Conservation (phyloP, 2,113 vertebrate genomes). For the Lota lota region DNA sequence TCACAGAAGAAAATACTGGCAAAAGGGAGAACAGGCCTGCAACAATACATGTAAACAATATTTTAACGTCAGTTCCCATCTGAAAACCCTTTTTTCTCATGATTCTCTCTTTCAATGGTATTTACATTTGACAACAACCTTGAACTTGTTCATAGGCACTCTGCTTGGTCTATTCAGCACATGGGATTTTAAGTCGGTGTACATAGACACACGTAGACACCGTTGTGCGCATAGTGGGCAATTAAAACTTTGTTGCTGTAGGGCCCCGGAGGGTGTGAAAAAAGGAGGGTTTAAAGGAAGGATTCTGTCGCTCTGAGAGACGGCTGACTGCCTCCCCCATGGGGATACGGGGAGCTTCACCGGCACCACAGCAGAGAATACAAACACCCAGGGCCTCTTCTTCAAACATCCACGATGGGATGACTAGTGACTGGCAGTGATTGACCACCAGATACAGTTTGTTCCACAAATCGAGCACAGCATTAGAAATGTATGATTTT, state of each 20-base stretch:
- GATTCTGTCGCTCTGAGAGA: constrained; percentile 11
- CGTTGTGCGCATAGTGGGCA: constrained; percentile 25
- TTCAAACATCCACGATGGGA: too few relatives aligned
- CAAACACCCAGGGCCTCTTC: too few relatives aligned
- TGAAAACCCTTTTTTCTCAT: too few relatives aligned
- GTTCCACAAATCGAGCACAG: too few relatives aligned
- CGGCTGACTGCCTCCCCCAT: too few relatives aligned
- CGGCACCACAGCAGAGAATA: too few relatives aligned
- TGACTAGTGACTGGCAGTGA: too few relatives aligned
- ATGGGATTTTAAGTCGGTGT: too few relatives aligned
- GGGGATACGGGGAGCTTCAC: too few relatives aligned
- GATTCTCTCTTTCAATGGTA: constrained; percentile 11
- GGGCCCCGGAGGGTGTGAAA: constrained; percentile 21
- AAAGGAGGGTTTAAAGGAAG: constrained; percentile 17
- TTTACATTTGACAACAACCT: constrained; percentile 45
- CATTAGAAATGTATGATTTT: too few relatives aligned
- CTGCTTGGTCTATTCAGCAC: constrained; percentile 19
- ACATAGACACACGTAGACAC: background rate
- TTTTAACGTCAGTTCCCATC: background rate
- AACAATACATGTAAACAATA: background rate
- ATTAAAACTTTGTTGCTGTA: constrained; percentile 41
- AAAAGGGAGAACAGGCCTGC: background rate
- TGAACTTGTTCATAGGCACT: constrained; percentile 20
- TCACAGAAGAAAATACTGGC: background rate
- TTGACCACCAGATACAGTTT: too few relatives aligned